Evolutionary conservation across 2,113 vertebrate genomes (phyloP).

Genomic region (Cochlearius cochlearius): DNA sequence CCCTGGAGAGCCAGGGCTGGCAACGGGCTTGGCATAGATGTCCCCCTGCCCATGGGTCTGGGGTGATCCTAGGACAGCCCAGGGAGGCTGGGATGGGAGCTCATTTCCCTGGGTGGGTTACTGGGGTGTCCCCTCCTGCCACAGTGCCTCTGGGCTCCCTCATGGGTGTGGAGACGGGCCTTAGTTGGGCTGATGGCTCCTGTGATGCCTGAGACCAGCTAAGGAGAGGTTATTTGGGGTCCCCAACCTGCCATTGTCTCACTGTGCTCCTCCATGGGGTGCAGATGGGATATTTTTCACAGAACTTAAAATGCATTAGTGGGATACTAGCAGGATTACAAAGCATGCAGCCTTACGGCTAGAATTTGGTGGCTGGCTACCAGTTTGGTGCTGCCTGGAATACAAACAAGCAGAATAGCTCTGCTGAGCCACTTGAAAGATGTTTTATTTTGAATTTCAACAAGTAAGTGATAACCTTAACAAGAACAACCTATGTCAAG

Average conservation of each 20-base stretch:
- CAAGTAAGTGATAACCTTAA: neutral
- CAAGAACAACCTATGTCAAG: neutral
- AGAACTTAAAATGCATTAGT: neutral
- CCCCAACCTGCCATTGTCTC: neutral
- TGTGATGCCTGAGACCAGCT: neutral
- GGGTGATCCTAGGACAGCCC: neutral
- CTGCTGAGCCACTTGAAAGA: neutral
- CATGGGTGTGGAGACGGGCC: fast-evolving
- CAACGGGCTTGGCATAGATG: neutral
- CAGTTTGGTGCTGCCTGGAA: neutral
- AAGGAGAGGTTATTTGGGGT: neutral
- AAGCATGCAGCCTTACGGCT: fast-evolving
- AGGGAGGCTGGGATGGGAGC: neutral
- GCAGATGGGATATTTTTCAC: neutral
- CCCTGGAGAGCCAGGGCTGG: fast-evolving
- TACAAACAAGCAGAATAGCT: neutral
- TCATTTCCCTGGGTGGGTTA: neutral
- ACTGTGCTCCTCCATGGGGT: neutral
- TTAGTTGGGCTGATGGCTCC: neutral
- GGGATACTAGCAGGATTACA: neutral
- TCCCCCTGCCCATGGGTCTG: neutral
- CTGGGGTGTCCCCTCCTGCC: neutral
- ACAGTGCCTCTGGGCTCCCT: fast-evolving
- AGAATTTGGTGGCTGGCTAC: neutral
- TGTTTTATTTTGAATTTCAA: neutral